These are phyloP conservation scores for Chaetodon trifasciatus DNA, from an alignment of 2,797 vertebrate genomes.

Conservation along the genomic window DNA sequence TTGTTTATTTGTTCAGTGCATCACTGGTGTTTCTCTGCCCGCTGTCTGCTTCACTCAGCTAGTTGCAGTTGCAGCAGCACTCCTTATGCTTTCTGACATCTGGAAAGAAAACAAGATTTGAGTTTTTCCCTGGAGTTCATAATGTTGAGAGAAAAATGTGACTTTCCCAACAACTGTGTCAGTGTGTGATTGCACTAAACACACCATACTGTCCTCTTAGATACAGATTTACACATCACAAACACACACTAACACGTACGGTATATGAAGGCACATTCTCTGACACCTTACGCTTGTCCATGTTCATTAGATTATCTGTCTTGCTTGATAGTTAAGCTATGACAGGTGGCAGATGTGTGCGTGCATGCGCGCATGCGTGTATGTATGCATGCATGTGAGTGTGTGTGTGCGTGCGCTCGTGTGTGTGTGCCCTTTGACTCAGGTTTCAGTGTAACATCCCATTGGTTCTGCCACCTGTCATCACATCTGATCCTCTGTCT, in stretches of 20 bases:
- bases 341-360: constrained; percentile 56
- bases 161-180: constrained; percentile 40
- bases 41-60: constrained; percentile 43
- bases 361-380: constrained; percentile 31
- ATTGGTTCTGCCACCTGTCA: constrained; percentile 72
- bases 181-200: constrained; percentile 28
- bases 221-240: constrained; percentile 24
- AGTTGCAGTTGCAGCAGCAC: constrained; percentile 17
- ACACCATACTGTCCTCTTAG: constrained; percentile 24
- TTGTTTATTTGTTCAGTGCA: not conserved
- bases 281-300: constrained; percentile 59
- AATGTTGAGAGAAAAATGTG: constrained; percentile 50
- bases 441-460: constrained; percentile 46
- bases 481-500: constrained; percentile 62
- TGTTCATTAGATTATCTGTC: constrained; percentile 60
- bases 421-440: constrained; percentile 59
- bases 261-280: constrained; percentile 30
- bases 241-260: constrained; percentile 16
- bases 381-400: constrained; percentile 31
- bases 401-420: constrained; percentile 23
- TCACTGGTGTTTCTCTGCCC: constrained; percentile 23
- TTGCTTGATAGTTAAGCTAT: constrained; percentile 53
- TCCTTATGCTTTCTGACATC: constrained; percentile 65
- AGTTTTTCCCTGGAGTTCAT: constrained; percentile 59
- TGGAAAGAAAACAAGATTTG: constrained; percentile 59